Evolutionary conservation across 53 echinoderm and acorn worm genomes (phyloP), one percentile per base, ranked within the genome.

Genomic region (Hippasteria phrygiana): DNA sequence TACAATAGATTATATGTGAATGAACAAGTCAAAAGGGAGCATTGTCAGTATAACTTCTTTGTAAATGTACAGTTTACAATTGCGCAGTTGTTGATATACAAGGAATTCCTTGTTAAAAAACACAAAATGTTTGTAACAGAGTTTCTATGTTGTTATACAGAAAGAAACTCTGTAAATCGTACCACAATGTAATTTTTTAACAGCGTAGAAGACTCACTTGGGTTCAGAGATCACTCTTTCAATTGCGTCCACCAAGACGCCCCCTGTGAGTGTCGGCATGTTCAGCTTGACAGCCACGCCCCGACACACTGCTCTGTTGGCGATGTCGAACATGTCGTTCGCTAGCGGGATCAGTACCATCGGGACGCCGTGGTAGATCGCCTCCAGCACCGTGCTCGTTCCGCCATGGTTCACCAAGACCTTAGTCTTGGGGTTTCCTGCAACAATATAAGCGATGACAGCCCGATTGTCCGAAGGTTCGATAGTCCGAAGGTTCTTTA

Each of bases 271-370:
- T 45, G 81, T 81, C 6, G 81, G 81, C 81, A 81, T 81, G 31
- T 42, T 24, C 13, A 81, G 64, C 24, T 26, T 63, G 43, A 59
- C 39, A 27, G 81, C 81, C 65, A 81, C 47, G 26, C 81, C 81
- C 31, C 81, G 41, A 56, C 81, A 81, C 64, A 81, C 81, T n/a
- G 65, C 66, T 7, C 62, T 41, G 14, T 31, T 18, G 1, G 81
- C 45, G 24, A 81, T 65, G 40, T 81, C 63, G 20, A 81, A 81
- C 81, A 81, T 81, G 81, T 81, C 81, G 35, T 8, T n/a, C 1
- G 81, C 81, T 22, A 81, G 81, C 43, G 81, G 81, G 7, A 81
- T 45, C 17, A 81, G 64, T 13, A 81, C 81, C 81, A 81, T 81
- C 1, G 81, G 81, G 10, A 81, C 81, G 9, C 81, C 81, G 43